phyloP scores from a whole-genome alignment of 2,888 invertebrate genomes.

The Bimastos eiseni region DNA sequence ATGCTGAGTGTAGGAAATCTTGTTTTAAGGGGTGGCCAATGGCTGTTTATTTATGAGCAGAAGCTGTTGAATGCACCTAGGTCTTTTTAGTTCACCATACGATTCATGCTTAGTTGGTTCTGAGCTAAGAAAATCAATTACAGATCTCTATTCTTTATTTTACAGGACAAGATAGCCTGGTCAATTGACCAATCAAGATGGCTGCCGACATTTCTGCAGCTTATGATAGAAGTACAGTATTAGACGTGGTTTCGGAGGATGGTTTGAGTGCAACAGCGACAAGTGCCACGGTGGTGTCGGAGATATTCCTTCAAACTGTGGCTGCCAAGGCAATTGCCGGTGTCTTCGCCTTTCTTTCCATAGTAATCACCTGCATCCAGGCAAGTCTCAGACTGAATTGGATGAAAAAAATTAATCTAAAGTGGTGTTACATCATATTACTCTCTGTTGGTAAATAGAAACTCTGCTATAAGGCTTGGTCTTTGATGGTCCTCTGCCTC shows the following conservation, averaged over 20 bases:
- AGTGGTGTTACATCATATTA: too few relatives aligned
- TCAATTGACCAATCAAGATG: neutral
- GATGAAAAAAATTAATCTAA: neutral
- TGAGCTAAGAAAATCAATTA: neutral
- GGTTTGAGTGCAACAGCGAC: neutral
- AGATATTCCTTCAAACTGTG: slow-evolving; percentile 83
- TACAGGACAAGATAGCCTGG: slow-evolving; percentile 58
- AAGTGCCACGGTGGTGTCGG: slow-evolving; percentile 29
- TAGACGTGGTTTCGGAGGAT: slow-evolving; percentile 1
- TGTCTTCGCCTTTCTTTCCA: slow-evolving; percentile 76
- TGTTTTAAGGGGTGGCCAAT: neutral
- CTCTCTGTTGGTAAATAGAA: too few relatives aligned
- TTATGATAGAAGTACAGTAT: neutral
- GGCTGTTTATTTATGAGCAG: slow-evolving; percentile 13
- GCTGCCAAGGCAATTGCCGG: slow-evolving; percentile 94
- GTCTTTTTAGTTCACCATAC: neutral
- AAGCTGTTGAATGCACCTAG: neutral
- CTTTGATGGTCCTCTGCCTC: neutral
- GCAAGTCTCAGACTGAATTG: slow-evolving; percentile 22
- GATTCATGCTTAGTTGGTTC: neutral
- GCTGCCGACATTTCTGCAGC: slow-evolving; percentile 2
- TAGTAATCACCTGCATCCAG: slow-evolving; percentile 40
- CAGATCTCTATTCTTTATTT: slow-evolving; percentile 51
- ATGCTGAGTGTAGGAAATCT: neutral
- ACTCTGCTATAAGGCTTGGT: neutral